Evolutionary conservation across 2,113 vertebrate genomes (phyloP), one percentile per base, ranked within the genome.

Genomic region (Zosterops pallidus): DNA sequence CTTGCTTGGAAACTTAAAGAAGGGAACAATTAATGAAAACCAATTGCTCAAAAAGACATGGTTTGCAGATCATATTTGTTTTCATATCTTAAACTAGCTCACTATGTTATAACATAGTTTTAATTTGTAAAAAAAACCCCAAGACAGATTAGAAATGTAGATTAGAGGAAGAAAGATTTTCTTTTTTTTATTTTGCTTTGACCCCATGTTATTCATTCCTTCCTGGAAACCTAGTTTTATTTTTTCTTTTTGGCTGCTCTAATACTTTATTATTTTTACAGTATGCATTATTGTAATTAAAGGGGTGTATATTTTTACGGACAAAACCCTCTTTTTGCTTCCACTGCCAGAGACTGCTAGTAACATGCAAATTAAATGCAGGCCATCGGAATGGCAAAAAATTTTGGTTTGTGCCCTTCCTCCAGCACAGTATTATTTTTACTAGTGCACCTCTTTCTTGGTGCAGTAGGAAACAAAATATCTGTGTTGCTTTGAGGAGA

Each of bases 21-120:
- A 92, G 42, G 53, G 94, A 92, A 94, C 77, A 96, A 96, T 96
- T 94, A 96, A 96, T 92, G 90, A 91, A 84, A 94, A 89, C 37
- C 69, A 84, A 94, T 94, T 79, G 52, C 83, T 89, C 42, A n/a
- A 90, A 96, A 96, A 94, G 41, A 31, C 68, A 28, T 71, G 69
- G 41, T 76, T 95, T 97, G 90, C 76, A 82, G 56, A 94, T 93
- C 53, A 33, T 82, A 81, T 86, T 93, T 95, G 41, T 93, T 96
- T 96, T 92, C 28, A 12, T 72, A 81, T 76, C 72, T 90, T 90
- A 75, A 92, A 88, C 76, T 83, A 93, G 65, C 39, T 49, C 0
- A 4, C 76, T 83, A 47, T 80, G 79, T 83, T 59, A 62, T 89
- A 84, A 79, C 52, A 65, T 83, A 86, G 55, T 77, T 87, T 87